Conservation (phyloP, 2,113 vertebrate genomes). For the Menidia beryllina region DNA sequence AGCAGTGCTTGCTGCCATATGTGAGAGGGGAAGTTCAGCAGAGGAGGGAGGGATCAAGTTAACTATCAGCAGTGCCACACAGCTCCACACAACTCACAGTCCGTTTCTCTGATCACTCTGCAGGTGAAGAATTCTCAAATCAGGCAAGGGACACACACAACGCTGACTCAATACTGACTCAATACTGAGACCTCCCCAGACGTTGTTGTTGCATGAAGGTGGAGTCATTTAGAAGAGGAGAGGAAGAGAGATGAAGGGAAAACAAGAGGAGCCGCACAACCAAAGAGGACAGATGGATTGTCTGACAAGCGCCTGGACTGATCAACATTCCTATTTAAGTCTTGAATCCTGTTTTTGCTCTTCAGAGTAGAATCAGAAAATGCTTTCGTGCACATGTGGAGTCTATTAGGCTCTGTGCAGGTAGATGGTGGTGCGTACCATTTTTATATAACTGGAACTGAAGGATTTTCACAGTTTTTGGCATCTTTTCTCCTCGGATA, state of each 20-base stretch:
- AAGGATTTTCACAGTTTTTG: constrained; percentile 32
- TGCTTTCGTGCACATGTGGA: constrained; percentile 46
- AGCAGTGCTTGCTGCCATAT: constrained; percentile 73
- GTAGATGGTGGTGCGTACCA: constrained; percentile 31
- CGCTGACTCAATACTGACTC: constrained; percentile 45
- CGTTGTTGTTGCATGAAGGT: constrained; percentile 64
- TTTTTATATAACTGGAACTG: constrained; percentile 33
- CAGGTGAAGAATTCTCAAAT: constrained; percentile 58
- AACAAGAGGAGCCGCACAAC: constrained; percentile 49
- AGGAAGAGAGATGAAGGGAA: constrained; percentile 49
- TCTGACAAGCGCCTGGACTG: constrained; percentile 59
- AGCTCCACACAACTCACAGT: constrained; percentile 47
- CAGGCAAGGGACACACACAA: constrained; percentile 32
- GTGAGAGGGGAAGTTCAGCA: constrained; percentile 68
- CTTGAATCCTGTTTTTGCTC: constrained; percentile 41
- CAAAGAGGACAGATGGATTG: constrained; percentile 66
- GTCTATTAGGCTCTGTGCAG: constrained; percentile 27
- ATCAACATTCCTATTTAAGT: constrained; percentile 47
- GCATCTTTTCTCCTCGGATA: constrained; percentile 42
- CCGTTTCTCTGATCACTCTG: constrained; percentile 64
- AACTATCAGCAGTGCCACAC: constrained; percentile 58
- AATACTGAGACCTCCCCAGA: constrained; percentile 42
- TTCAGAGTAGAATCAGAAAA: constrained; percentile 50
- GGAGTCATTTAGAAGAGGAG: constrained; percentile 60
- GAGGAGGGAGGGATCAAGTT: constrained; percentile 73